Base-by-base conservation (phyloP, 2,113 vertebrate genomes). In the Hoplias malabaricus region DNA sequence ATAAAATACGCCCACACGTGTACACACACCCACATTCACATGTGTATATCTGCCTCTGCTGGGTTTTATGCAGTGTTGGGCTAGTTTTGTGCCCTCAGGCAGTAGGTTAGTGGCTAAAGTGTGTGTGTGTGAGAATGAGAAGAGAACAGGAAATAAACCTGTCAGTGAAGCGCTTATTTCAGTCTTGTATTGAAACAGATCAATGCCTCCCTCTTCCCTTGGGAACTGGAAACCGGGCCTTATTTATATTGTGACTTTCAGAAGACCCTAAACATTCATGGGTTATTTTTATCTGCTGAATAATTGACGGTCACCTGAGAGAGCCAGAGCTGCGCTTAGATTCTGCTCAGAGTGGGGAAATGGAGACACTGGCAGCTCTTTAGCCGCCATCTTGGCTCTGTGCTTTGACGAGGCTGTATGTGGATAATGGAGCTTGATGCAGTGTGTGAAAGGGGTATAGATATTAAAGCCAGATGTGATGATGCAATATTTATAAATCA, bases 201-300 rank as follows among this genome's bases (percentile, higher is more conserved):
- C 72, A 31, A 76, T 80, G 73, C 50, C 56, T 50, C 36, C 31
- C 34, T 62, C 53, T 9, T 73, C 81, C 57, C 34, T 8, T 19
- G 62, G 73, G 72, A 50, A 48, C 33, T 31, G 23, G 34, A 75
- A 40, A 69, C 77, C 42, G 19, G 29, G 62, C 54, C 63, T 74
- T 80, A 82, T 83, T 80, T 78, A 74, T 80, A 68, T 77, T 78
- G 21, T 23, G 61, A 78, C 68, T 69, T 77, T 67, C 38, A 80
- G 36, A 83, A 69, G 69, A 73, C 65, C 42, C 53, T 79, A 69
- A 81, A 72, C 68, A 73, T 21, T 53, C 48, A 10, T 65, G 61
- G 38, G 67, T 79, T 75, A 73, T 79, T 83, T 77, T 83, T 63
- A 78, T 36, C 73, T 31, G n/a, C 66, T 75, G 77, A 83, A 82